Percentiles rank a stretch among this genome's conserved stretches.
phyloP scores from a whole-genome alignment of 2,113 vertebrate genomes.

The Mesitornis unicolor region DNA sequence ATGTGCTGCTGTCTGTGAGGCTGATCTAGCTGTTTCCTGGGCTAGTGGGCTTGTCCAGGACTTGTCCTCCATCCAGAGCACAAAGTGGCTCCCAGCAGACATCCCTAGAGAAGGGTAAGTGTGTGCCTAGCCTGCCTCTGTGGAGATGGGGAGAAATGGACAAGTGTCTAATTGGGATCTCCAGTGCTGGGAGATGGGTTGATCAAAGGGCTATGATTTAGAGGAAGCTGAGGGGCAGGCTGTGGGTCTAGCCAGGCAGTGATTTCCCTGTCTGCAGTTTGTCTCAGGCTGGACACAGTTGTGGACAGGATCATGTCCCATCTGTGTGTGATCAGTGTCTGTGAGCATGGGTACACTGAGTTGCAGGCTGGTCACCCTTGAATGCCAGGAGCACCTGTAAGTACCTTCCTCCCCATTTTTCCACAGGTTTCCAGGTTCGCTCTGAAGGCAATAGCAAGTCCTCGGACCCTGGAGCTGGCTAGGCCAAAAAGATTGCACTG shows the following conservation, averaged over 20 bases:
- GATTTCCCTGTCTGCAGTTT: background rate
- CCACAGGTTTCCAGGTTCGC: conserved; percentile 19
- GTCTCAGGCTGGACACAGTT: background rate
- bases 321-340: background rate
- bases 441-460: background rate
- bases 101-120: background rate
- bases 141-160: background rate
- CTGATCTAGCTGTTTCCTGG: background rate
- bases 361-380: background rate
- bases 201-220: background rate
- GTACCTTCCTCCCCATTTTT: background rate
- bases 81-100: background rate
- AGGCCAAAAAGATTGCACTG: conserved; percentile 1
- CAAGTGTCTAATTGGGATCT: background rate
- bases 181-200: background rate
- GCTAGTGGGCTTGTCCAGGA: background rate
- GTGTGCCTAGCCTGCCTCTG: background rate
- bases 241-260: background rate
- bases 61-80: background rate
- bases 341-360: background rate
- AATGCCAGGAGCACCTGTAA: background rate
- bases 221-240: background rate
- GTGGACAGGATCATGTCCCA: background rate
- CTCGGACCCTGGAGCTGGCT: conserved; percentile 41
- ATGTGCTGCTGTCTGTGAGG: background rate